Evolutionary conservation across 1,140 invertebrate species (phyloP), one percentile per base, ranked within the genome.

Genomic region (Paralvinella palmiformis): DNA sequence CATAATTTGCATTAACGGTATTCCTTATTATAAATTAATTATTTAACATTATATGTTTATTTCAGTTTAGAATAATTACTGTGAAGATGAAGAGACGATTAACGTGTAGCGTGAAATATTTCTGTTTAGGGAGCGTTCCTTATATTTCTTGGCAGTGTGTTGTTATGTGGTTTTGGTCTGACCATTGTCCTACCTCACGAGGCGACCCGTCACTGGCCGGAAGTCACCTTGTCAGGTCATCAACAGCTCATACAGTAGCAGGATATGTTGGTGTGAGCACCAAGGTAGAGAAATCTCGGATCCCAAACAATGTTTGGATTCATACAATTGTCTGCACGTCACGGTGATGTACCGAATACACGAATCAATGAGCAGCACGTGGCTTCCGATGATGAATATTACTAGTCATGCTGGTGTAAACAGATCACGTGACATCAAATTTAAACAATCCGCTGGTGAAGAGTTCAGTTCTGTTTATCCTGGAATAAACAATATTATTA

Each of bases 61-160:
- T n/a, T n/a, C n/a, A n/a, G n/a, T n/a, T n/a, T n/a, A n/a, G n/a
- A n/a, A n/a, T n/a, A n/a, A n/a, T n/a, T n/a, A n/a, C n/a, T n/a
- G n/a, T n/a, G n/a, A n/a, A n/a, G n/a, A n/a, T n/a, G n/a, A n/a
- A n/a, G n/a, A n/a, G n/a, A n/a, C n/a, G n/a, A n/a, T n/a, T 52
- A 13, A 62, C 22, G 33, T 62, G 60, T 31, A 53, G 10, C 60
- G 36, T 50, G 41, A 24, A 31, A 20, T 62, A 62, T 45, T 52
- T 62, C 44, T 62, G 60, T 45, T 20, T 62, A 20, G 45, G n/a
- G 60, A 24, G 27, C 60, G 10, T 27, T 50, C 6, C 60, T 62
- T 7, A 37, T 62, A 22, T 62, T 62, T 33, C 41, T 62, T 29
- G 60, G 60, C 44, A 50, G 22, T 27, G 20, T 62, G 13, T 24